phyloP scores from a whole-genome alignment of 2,797 vertebrate genomes.

The Heterohyrax brucei region DNA sequence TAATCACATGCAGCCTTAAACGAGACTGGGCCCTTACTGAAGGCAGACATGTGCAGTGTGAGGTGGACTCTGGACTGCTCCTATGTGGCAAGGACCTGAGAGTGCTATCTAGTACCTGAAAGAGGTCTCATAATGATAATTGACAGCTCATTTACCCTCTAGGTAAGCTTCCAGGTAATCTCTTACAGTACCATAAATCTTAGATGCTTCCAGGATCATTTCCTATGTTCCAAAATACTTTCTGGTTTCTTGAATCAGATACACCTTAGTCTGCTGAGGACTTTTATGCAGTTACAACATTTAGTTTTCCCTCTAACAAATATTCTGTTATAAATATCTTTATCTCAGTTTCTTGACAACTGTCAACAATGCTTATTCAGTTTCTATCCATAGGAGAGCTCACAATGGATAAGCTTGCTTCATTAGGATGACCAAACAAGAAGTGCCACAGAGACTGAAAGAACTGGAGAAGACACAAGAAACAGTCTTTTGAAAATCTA shows the following conservation, averaged over 20 bases:
- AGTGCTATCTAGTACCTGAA: neutral
- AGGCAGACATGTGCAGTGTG: neutral
- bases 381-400: too few relatives aligned
- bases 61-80: rapidly evolving
- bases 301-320: neutral
- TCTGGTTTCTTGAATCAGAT: neutral
- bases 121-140: rapidly evolving
- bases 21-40: neutral
- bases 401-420: too few relatives aligned
- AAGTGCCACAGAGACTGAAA: too few relatives aligned
- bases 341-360: too few relatives aligned
- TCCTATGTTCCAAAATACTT: neutral
- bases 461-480: too few relatives aligned
- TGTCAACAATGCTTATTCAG: too few relatives aligned
- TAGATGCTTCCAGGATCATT: too few relatives aligned
- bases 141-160: neutral
- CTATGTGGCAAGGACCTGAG: neutral
- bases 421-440: too few relatives aligned
- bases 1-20: neutral
- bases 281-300: neutral
- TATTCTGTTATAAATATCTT: neutral
- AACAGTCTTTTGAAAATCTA: too few relatives aligned
- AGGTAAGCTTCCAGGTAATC: too few relatives aligned
- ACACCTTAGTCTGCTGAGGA: neutral
- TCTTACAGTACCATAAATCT: too few relatives aligned